Evolutionary conservation across 2,888 invertebrate species (phyloP).

Genomic region (Dusona sp.): DNA sequence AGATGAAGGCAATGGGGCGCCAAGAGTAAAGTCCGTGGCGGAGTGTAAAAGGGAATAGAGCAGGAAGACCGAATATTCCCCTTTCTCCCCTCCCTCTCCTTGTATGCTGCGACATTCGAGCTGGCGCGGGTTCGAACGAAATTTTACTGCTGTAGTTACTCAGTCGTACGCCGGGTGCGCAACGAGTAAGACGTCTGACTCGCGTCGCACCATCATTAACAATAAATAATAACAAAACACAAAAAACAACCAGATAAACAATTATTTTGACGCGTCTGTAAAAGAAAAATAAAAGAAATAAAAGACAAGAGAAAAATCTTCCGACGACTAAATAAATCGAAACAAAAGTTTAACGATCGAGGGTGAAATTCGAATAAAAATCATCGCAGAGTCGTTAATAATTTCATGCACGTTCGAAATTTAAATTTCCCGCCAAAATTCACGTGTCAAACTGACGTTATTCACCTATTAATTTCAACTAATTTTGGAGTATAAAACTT

Average conservation of each 20-base stretch:
- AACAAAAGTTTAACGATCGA: not conserved
- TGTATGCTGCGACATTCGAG: slow-evolving; percentile 26
- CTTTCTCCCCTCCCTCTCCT: slow-evolving; percentile 29
- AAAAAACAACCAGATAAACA: not conserved
- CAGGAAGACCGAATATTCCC: slow-evolving; percentile 56
- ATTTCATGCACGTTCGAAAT: not conserved
- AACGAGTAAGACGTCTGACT: slow-evolving; percentile 64
- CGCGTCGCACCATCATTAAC: slow-evolving; percentile 18
- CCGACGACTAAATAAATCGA: not conserved
- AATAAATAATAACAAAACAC: slow-evolving; percentile 16
- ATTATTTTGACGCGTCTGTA: slow-evolving; percentile 3
- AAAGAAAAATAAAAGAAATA: not conserved
- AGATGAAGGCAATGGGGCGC: slow-evolving; percentile 56
- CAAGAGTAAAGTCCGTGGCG: slow-evolving; percentile 41
- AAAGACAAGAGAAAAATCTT: not conserved
- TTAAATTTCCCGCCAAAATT: slow-evolving; percentile 27
- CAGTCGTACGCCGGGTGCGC: slow-evolving; percentile 82
- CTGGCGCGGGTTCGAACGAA: slow-evolving; percentile 50
- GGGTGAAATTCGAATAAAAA: not conserved
- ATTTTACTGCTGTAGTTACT: slow-evolving; percentile 59
- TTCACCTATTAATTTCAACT: not conserved
- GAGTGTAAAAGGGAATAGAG: slow-evolving; percentile 51
- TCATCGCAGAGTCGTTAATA: not conserved
- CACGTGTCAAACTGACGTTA: not conserved
- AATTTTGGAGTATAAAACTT: not conserved